Base-by-base conservation (phyloP, 1,140 invertebrate genomes). In the Drosophila punjabiensis region DNA sequence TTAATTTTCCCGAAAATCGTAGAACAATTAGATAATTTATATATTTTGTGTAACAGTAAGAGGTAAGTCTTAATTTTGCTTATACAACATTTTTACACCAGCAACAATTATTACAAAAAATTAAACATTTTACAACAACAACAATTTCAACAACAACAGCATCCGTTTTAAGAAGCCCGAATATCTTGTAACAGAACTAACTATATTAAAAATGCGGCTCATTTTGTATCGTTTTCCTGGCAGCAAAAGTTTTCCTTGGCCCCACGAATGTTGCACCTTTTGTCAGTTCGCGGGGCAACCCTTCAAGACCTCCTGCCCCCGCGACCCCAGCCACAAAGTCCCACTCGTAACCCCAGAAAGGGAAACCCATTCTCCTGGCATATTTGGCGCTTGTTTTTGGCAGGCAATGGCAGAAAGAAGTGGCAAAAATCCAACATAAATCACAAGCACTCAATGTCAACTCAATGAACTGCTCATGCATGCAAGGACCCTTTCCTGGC, bases 361-460 rank as follows among this genome's bases (percentile, higher is more conserved):
- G 30, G 7, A 14, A 14, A 55, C 52, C 32, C 28, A 0, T n/a
- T 43, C 48, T 11, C 20, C 16, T n/a, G 11, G 43, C 43, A 41
- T 28, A 35, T 35, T 55, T 53, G 52, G 53, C 50, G 45, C 63
- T 39, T 62, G 53, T 60, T 62, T 43, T 24, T 67, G 68, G 52
- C 66, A 39, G 69, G 65, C 74, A 70, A 61, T 61, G 63, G 52
- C 43, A 33, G 50, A 37, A 62, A 50, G 52, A 66, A 56, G 59
- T 55, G 71, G 47, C 59, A 69, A 79, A 64, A 79, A 67, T 71
- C 47, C 69, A 83, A 84, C 80, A 90, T 90, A 90, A 90, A 90
- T 90, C 86, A 90, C 71, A 80, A 78, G 87, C 88, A 91, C 86
- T 90, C 86, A 90, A 90, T 90, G 86, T 90, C 86, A 90, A 89